Evolutionary conservation across 2,113 vertebrate genomes (phyloP).

Genomic region (Brachypteracias leptosomus): DNA sequence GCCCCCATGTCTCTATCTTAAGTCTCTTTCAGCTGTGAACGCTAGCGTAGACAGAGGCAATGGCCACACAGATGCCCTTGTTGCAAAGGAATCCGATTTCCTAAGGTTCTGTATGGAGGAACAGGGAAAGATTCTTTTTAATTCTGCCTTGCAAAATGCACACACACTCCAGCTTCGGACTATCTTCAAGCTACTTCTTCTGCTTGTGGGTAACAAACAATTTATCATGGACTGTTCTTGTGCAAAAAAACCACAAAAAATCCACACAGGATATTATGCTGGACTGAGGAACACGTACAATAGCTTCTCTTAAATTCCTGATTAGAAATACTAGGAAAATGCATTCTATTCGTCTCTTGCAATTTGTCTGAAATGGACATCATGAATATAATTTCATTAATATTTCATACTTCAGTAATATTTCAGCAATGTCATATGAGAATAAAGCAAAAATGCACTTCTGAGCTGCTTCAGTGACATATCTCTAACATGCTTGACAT

Average conservation of each 20-base stretch:
- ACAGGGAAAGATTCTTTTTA: neutral
- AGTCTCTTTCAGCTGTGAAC: neutral
- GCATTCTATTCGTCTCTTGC: neutral
- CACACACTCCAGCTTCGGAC: neutral
- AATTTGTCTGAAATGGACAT: neutral
- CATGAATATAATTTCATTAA: neutral
- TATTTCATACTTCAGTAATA: slow-evolving; percentile 1
- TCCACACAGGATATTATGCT: neutral
- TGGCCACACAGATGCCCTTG: neutral
- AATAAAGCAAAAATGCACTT: slow-evolving; percentile 23
- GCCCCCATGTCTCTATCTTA: neutral
- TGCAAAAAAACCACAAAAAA: neutral
- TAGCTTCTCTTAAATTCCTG: neutral
- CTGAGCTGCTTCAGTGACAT: neutral
- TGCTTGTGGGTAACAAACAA: neutral
- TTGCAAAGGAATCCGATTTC: neutral
- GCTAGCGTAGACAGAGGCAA: neutral
- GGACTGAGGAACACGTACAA: neutral
- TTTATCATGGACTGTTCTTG: accelerated
- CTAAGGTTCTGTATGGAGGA: neutral
- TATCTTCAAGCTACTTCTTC: neutral
- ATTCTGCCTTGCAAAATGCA: neutral
- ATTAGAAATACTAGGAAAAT: neutral
- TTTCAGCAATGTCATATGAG: slow-evolving; percentile 3
- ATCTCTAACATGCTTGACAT: neutral